Base-by-base conservation (phyloP, 2,888 invertebrate genomes). In the Cryptus armator region DNA sequence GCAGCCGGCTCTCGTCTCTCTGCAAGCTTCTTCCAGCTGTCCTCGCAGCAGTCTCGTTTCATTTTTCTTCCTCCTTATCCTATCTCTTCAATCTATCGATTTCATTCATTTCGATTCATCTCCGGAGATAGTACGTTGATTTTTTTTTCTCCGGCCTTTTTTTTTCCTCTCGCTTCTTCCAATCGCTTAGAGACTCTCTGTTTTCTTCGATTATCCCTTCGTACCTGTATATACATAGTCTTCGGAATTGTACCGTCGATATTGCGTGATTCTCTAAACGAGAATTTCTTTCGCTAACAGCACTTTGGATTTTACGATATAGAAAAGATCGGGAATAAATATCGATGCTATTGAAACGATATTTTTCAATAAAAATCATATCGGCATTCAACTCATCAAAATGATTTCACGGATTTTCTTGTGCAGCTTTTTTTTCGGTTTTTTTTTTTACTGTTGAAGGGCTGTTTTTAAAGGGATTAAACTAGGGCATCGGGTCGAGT, bases 101-200 rank as follows among this genome's bases (percentile, higher is more conserved):
- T 68, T 75, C 70, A 75, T 81, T 68, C 71, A 80, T 80, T 72
- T 72, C 71, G 72, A 71, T 80, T 66, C 64, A 62, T 71, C 80
- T 64, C 43, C 72, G 66, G 32, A 72, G 46, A 72, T 70, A 43
- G 66, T 72, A 59, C 29, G 37, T 37, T 37, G 37, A 37, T 37
- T 37, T 37, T n/a, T 24, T 44, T 48, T 48, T 7, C 62, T 44
- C 51, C 46, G 10, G 16, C 64, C 59, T 62, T 51, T 71, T 37
- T 71, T 71, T 53, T 53, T 46, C n/a, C 6, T 51, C 12, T 16
- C 44, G 53, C 24, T 72, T 80, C 53, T 80, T 72, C 71, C 62
- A 10, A 62, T 79, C 71, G 64, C 71, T 71, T 79, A 51, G 46
- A 19, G 37, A 37, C 37, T n/a, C 74, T 56, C 46, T 32, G 67